Percentiles rank a stretch among this genome's conserved stretches.
Evolutionary conservation across 2,797 vertebrate species (phyloP).

Genomic region (Scolopax bukidnonensis): DNA sequence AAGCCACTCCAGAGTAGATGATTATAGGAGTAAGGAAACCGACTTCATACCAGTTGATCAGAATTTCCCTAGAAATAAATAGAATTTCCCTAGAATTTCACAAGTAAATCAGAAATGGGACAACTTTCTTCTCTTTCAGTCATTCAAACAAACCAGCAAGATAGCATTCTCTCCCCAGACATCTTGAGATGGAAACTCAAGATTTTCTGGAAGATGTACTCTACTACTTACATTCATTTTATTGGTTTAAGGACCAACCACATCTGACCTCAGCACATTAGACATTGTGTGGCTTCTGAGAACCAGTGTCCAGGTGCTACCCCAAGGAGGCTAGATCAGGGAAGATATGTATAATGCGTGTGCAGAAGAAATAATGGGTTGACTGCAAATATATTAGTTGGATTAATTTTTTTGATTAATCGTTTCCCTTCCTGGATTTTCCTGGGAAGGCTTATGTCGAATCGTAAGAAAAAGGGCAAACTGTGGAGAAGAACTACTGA

Average conservation of each 20-base stretch:
- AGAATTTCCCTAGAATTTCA: not conserved
- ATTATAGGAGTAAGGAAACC: not conserved
- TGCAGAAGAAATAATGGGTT: not conserved
- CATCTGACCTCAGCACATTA: not conserved
- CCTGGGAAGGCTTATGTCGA: not conserved
- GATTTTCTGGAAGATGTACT: not conserved
- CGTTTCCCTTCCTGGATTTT: not conserved
- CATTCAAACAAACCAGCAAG: not conserved
- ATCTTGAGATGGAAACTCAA: not conserved
- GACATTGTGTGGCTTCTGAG: not conserved
- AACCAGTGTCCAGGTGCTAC: not conserved
- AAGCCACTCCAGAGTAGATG: not conserved
- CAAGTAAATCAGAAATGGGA: not conserved
- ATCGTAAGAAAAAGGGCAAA: not conserved
- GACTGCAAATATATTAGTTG: not conserved
- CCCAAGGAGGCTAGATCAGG: not conserved
- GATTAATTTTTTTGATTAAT: not conserved
- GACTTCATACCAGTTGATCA: not conserved
- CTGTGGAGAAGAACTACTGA: not conserved
- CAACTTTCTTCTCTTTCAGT: not conserved
- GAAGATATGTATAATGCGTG: fast-evolving
- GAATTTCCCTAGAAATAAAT: not conserved
- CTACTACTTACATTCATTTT: not conserved
- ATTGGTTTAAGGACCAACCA: not conserved
- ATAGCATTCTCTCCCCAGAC: not conserved